Evolutionary conservation across 2,797 vertebrate species (phyloP).

Genomic region (Pangasius larnaudii): DNA sequence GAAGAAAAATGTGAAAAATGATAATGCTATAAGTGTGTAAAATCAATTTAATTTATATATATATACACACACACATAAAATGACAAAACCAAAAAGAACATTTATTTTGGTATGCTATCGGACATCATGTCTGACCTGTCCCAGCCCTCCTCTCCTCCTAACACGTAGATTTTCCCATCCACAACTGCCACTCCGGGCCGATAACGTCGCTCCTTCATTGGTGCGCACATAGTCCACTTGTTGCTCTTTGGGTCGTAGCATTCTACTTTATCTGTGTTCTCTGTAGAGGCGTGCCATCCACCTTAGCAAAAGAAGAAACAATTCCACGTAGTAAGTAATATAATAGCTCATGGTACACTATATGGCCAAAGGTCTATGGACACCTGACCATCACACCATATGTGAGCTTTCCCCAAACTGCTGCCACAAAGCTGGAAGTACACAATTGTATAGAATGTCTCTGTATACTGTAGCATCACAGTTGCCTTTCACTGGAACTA

Average conservation of each 20-base stretch:
- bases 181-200: slow-evolving; percentile 80
- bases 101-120: not conserved
- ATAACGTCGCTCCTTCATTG: slow-evolving; percentile 83
- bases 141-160: slow-evolving; percentile 84
- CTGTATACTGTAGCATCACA: not conserved
- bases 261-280: slow-evolving; percentile 85
- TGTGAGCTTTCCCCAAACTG: not conserved
- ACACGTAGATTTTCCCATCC: slow-evolving; percentile 80
- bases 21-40: too few species aligned
- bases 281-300: slow-evolving; percentile 82
- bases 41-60: too few species aligned
- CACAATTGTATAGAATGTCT: not conserved
- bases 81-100: too few species aligned
- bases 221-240: slow-evolving; percentile 83
- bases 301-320: slow-evolving; percentile 62
- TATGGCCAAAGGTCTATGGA: not conserved
- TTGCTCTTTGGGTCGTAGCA: slow-evolving; percentile 81
- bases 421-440: not conserved
- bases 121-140: slow-evolving; percentile 72
- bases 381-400: not conserved
- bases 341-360: not conserved
- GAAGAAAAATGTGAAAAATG: too few species aligned
- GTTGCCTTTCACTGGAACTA: not conserved
- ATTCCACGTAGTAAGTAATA: not conserved
- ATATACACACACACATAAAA: too few species aligned